Base-by-base conservation (phyloP, 1,140 invertebrate genomes). In the Heliconius hermathena region DNA sequence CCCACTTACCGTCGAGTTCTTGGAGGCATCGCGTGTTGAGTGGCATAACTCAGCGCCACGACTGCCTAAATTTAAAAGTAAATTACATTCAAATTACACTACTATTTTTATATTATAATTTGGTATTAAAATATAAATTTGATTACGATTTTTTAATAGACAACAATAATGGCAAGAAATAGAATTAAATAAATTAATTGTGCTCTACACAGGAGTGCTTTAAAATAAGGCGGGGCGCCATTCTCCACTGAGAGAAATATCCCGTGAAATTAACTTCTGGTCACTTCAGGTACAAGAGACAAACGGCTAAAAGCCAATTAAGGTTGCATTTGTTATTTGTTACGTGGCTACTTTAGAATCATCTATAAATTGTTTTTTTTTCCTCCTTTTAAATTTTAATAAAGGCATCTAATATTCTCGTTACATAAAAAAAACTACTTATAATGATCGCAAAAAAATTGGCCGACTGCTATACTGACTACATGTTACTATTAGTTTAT, bases 221-320 rank as follows among this genome's bases (percentile, higher is more conserved):
- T 89, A 86, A 88, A 88, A 86, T 84, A 87, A 88, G 81, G 5
- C 33, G 81, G 85, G 82, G 74, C 81, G 75, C 76, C 87, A 86
- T 89, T 85, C 87, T 87, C 80, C 80, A 84, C 72, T 86, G 79
- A 81, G 82, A 88, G 91, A 91, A 93, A 90, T 88, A 89, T 86
- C 79, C 89, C 87, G 89, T 90, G 90, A 93, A 91, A 93, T 91
- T 90, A 91, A 89, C 90, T 93, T 82, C 82, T 86, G 89, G 90
- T 91, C 88, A 91, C 85, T 86, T 86, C 91, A 90, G 89, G 87
- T 90, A 87, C 80, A 79, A 79, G 85, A 91, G 88, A 90, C 81
- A 89, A 91, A 91, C 83, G 85, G 82, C 82, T 54, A 36, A 73
- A 77, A 70, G 74, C 73, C 74, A 82, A 79, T 79, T 70, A 60